Conservation (phyloP, 2,888 invertebrate species). For the Oligia latruncula region DNA sequence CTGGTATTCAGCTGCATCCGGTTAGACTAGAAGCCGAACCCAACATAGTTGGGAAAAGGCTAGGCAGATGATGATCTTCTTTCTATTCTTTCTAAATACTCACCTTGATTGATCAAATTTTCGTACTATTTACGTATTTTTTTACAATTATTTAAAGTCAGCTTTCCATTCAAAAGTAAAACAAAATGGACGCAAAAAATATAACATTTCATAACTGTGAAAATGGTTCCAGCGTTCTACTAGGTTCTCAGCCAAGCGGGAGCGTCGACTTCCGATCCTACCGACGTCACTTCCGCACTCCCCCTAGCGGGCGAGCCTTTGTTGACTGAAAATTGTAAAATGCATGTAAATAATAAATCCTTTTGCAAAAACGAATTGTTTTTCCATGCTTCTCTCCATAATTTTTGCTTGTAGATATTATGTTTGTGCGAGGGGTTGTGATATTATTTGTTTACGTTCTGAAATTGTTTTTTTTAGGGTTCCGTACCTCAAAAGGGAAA, state of each 20-base stretch:
- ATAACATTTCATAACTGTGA: slow-evolving; percentile 45
- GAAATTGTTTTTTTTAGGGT: neutral
- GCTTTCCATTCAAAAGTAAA: neutral
- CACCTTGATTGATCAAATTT: too few species aligned
- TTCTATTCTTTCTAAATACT: neutral
- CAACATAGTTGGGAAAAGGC: too few species aligned
- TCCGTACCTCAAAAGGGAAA: too few species aligned
- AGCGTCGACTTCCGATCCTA: slow-evolving; percentile 69
- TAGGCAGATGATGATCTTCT: neutral
- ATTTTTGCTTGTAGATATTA: slow-evolving; percentile 10
- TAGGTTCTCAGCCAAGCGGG: slow-evolving; percentile 60
- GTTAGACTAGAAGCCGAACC: too few species aligned
- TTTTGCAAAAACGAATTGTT: slow-evolving; percentile 52
- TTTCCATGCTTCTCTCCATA: slow-evolving; percentile 6
- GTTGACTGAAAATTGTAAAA: slow-evolving; percentile 70
- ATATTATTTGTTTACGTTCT: neutral
- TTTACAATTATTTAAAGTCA: neutral
- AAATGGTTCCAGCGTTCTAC: slow-evolving; percentile 57
- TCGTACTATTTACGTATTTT: too few species aligned
- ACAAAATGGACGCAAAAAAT: slow-evolving; percentile 37
- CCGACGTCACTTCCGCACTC: slow-evolving; percentile 68
- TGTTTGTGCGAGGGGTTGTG: neutral
- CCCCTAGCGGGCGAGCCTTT: slow-evolving; percentile 60
- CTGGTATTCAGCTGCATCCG: too few species aligned
- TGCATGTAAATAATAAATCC: slow-evolving; percentile 70